Percentiles rank a stretch among this genome's conserved stretches.
phyloP scores from a whole-genome alignment of 1,140 invertebrate species.

The Drosophila nebulosa region DNA sequence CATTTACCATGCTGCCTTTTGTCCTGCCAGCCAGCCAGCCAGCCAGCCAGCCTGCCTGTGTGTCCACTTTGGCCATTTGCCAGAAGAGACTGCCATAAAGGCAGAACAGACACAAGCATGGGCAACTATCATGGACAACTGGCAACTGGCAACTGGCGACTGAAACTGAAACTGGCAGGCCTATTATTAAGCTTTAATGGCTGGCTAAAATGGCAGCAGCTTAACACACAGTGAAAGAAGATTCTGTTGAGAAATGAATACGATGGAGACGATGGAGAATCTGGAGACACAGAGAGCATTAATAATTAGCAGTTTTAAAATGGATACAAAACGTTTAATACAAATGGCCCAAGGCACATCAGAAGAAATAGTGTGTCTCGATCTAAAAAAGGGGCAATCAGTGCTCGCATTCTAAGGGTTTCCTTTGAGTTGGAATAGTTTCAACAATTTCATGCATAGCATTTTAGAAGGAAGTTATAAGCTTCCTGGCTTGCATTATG shows the following conservation, averaged over 20 bases:
- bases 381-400: not conserved
- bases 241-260: conserved; percentile 8
- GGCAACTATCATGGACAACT: not conserved
- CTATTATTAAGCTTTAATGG: conserved; percentile 70
- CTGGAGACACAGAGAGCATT: conserved; percentile 29
- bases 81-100: conserved; percentile 23
- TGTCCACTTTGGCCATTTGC: conserved; percentile 64
- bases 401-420: too few relatives aligned
- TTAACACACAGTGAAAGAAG: conserved; percentile 22
- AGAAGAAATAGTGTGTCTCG: not conserved
- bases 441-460: too few relatives aligned
- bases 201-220: conserved; percentile 58
- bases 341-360: not conserved
- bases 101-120: conserved; percentile 17
- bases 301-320: conserved; percentile 62
- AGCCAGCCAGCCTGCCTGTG: too few relatives aligned
- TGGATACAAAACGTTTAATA: conserved; percentile 17
- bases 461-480: too few relatives aligned
- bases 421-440: too few relatives aligned
- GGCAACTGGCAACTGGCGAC: not conserved
- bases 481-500: too few relatives aligned
- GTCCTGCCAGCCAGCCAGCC: too few relatives aligned
- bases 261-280: not conserved
- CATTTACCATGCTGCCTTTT: conserved; percentile 60
- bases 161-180: conserved; percentile 18